phyloP scores from a whole-genome alignment of 2,113 vertebrate genomes.

The Ciconia boyciana region DNA sequence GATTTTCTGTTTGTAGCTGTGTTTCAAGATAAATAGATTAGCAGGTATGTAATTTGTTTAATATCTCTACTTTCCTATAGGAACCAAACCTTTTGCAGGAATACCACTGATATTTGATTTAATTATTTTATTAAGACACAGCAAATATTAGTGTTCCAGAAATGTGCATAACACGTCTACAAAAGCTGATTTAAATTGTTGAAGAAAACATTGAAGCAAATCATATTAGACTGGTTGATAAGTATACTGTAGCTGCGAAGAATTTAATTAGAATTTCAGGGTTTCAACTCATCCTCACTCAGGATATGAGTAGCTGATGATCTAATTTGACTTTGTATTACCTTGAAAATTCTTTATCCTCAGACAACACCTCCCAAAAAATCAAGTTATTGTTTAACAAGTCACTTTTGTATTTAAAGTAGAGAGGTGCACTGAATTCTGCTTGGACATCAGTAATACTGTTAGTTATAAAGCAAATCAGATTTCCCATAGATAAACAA shows the following conservation, averaged over 20 bases:
- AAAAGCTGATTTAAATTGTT: neutral
- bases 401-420: neutral
- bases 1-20: neutral
- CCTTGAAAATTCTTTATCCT: neutral
- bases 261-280: slow-evolving; percentile 24
- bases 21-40: neutral
- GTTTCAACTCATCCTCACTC: too few relatives aligned
- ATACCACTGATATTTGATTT: neutral
- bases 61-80: neutral
- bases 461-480: neutral
- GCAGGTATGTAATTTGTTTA: neutral
- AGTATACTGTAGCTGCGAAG: neutral
- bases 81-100: neutral
- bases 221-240: neutral
- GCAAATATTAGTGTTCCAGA: neutral
- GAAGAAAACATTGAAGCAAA: neutral
- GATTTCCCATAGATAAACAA: neutral
- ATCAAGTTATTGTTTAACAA: neutral
- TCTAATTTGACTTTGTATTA: slow-evolving; percentile 2
- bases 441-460: neutral
- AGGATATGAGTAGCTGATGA: neutral
- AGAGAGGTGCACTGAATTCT: neutral
- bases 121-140: neutral
- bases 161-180: neutral
- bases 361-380: neutral